Evolutionary conservation across 2,797 vertebrate species (phyloP).

Genomic region (Galago senegalensis): DNA sequence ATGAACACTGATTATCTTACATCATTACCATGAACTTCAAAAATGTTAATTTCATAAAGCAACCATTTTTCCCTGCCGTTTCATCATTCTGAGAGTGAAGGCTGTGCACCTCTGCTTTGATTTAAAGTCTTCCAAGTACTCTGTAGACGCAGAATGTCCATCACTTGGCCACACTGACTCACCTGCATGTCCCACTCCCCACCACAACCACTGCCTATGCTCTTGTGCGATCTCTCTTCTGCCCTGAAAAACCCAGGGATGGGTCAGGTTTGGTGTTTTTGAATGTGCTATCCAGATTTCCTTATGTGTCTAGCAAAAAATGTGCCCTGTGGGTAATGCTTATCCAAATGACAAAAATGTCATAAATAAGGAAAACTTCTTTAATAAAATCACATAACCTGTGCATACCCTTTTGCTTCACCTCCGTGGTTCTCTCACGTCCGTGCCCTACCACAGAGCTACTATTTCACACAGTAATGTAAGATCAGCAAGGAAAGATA

Average conservation of each 20-base stretch:
- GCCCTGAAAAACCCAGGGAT: not conserved
- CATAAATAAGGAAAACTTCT: not conserved
- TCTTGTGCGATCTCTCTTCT: not conserved
- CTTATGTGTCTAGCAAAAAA: not conserved
- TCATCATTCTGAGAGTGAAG: not conserved
- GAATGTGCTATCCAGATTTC: not conserved
- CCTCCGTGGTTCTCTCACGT: not conserved
- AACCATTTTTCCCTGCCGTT: not conserved
- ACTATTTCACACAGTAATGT: not conserved
- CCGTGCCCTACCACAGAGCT: not conserved
- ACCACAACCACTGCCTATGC: fast-evolving
- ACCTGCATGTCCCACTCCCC: not conserved
- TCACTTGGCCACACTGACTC: too few relatives aligned
- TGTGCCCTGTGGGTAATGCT: not conserved
- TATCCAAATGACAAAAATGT: not conserved
- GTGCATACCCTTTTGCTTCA: not conserved
- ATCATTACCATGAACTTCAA: not conserved
- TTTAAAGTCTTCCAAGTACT: not conserved
- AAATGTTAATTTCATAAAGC: not conserved
- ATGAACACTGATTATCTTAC: not conserved
- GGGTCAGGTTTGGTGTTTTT: not conserved
- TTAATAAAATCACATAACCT: not conserved
- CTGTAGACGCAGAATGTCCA: not conserved
- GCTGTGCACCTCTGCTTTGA: not conserved
- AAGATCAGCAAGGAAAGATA: not conserved